Conservation (phyloP, 1,140 invertebrate species). For the Heterodera schachtii region DNA sequence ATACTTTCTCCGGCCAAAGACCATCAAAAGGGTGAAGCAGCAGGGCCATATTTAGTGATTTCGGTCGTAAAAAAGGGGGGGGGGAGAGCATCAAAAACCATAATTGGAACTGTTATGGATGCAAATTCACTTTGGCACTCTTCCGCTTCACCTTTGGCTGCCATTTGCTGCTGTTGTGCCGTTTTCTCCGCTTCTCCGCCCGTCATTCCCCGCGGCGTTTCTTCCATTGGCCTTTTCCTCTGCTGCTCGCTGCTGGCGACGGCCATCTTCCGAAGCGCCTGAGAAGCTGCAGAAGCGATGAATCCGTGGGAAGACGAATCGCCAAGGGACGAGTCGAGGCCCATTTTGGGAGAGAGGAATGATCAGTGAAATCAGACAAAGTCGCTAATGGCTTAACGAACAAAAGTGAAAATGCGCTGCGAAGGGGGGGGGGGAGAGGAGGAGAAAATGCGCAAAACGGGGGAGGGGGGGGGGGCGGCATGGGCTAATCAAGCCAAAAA, state of each 20-base stretch:
- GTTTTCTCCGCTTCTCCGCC: background rate
- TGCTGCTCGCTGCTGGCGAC: slow-evolving; percentile 18
- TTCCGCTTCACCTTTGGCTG: background rate
- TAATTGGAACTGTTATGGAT: too few species aligned
- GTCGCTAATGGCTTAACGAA: background rate
- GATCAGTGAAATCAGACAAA: background rate
- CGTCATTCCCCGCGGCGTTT: background rate
- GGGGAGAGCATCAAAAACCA: too few species aligned
- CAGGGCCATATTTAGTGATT: background rate
- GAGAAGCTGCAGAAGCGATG: slow-evolving; percentile 20
- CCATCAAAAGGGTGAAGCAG: background rate
- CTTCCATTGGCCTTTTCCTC: slow-evolving; percentile 18
- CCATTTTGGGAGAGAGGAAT: slow-evolving; percentile 4
- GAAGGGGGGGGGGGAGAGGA: too few species aligned
- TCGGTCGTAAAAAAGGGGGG: background rate
- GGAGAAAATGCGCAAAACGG: too few species aligned
- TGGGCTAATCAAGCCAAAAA: too few species aligned
- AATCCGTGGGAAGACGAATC: background rate
- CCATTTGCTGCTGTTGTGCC: background rate
- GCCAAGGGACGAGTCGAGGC: slow-evolving; percentile 25
- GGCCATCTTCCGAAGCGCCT: slow-evolving; percentile 21
- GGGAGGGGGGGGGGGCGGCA: too few species aligned
- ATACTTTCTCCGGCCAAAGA: slow-evolving; percentile 10
- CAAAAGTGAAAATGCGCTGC: slow-evolving; percentile 2
- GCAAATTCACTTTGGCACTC: background rate